Evolutionary conservation across 2,888 invertebrate genomes (phyloP), one percentile per base, ranked within the genome.

Genomic region (Cheilosia vulpina): DNA sequence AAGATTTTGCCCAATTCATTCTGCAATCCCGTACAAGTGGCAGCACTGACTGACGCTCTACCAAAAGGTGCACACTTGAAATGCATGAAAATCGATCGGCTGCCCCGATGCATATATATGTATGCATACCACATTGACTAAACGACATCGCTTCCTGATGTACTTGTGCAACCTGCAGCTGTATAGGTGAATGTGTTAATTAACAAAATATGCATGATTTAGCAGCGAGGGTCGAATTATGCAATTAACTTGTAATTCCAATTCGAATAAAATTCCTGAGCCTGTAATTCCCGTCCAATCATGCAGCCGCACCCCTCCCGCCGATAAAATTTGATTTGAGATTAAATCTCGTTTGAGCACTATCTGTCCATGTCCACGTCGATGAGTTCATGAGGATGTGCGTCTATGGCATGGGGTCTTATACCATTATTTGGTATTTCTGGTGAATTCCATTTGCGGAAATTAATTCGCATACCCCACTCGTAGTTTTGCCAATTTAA

Each of bases 161-260:
- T 38, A 38, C 3, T 13, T 31, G 21, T 53, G 34, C 52, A 43
- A n/a, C 15, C n/a, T 57, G 27, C 53, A 41, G 2, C 21, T 71
- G 60, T 57, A 43, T 43, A 9, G 9, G 43, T 45, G 66, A 60
- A 34, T 71, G 84, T 85, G 76, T 85, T 85, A 85, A 85, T 85
- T 85, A 85, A 85, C 84, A 84, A 80, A 85, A 71, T 85, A 80
- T 80, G 84, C 79, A 80, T 85, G 84, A 85, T 85, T 79, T 85
- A 80, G 75, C 80, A 85, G 45, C 65, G 65, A 71, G 69, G 75
- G 75, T 80, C 76, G 80, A 79, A 80, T 85, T 85, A 85, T 85
- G 80, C 84, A 85, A 85, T 85, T 85, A 85, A 73, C 75, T 85
- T 80, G 84, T 80, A 80, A 85, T 80, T 85, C 71, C 79, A 76